Evolutionary conservation across 1,140 invertebrate genomes (phyloP).

Genomic region (Drosophila micromelanica): DNA sequence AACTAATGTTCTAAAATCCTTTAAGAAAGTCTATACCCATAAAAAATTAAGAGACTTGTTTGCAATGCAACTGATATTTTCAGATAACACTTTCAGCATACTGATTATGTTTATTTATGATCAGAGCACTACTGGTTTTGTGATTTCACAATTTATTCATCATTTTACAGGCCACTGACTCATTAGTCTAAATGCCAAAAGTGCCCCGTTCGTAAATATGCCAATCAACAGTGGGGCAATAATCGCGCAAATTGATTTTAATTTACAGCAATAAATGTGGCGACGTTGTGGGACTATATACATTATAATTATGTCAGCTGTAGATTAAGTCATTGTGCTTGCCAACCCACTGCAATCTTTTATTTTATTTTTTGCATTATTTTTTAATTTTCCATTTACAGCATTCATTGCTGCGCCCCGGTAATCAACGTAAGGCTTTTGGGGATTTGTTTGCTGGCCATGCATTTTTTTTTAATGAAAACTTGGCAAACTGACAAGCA

Average conservation of each 20-base stretch:
- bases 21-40: too few species aligned
- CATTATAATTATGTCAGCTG: conserved; percentile 69
- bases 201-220: conserved; percentile 47
- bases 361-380: conserved; percentile 32
- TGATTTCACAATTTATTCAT: conserved; percentile 8
- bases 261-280: conserved; percentile 51
- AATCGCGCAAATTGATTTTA: conserved; percentile 58
- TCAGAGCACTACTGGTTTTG: too few species aligned
- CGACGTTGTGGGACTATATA: conserved; percentile 25
- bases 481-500: conserved; percentile 75
- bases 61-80: too few species aligned
- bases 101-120: background rate
- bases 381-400: conserved; percentile 62
- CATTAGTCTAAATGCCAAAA: background rate
- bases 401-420: conserved; percentile 5
- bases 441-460: conserved; percentile 59
- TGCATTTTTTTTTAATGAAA: conserved; percentile 72
- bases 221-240: conserved; percentile 30
- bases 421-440: conserved; percentile 54
- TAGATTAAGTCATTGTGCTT: conserved; percentile 36
- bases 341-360: conserved; percentile 23
- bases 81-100: background rate
- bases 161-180: conserved; percentile 18
- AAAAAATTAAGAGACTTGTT: too few species aligned
- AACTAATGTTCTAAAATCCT: too few species aligned